A percentile compares a stretch with the other conserved stretches of the same genome.
Evolutionary conservation across 92 coral and sea anemone species (phyloP).

Genomic region (Epizoanthus scotinus): DNA sequence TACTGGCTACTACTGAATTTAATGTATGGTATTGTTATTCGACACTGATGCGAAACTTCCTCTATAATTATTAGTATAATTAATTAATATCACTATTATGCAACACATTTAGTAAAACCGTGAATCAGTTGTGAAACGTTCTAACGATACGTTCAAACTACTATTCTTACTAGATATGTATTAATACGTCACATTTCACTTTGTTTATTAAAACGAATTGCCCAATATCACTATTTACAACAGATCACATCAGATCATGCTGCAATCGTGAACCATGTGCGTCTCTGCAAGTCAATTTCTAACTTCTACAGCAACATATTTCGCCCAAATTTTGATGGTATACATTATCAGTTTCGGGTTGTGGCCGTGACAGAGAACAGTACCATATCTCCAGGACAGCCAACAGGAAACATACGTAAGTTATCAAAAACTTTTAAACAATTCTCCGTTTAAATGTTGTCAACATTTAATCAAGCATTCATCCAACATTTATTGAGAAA

Average conservation of each 20-base stretch:
- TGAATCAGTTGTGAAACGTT: too few relatives aligned
- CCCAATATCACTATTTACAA: background rate
- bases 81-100: too few relatives aligned
- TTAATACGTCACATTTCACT: too few relatives aligned
- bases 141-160: too few relatives aligned
- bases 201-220: too few relatives aligned
- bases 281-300: background rate
- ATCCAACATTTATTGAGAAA: background rate
- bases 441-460: too few relatives aligned
- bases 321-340: background rate
- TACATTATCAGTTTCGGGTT: conserved; percentile 26
- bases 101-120: too few relatives aligned
- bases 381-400: background rate
- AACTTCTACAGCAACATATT: background rate
- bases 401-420: conserved; percentile 16
- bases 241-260: conserved; percentile 6
- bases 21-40: too few relatives aligned
- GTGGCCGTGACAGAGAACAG: conserved; percentile 27
- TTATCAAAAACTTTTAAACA: background rate
- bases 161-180: too few relatives aligned
- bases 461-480: background rate
- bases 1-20: too few relatives aligned
- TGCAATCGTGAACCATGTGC: background rate
- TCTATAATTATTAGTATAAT: too few relatives aligned
- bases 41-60: too few relatives aligned